phyloP scores from a whole-genome alignment of 2,888 invertebrate species.

The Apotomis turbidana region DNA sequence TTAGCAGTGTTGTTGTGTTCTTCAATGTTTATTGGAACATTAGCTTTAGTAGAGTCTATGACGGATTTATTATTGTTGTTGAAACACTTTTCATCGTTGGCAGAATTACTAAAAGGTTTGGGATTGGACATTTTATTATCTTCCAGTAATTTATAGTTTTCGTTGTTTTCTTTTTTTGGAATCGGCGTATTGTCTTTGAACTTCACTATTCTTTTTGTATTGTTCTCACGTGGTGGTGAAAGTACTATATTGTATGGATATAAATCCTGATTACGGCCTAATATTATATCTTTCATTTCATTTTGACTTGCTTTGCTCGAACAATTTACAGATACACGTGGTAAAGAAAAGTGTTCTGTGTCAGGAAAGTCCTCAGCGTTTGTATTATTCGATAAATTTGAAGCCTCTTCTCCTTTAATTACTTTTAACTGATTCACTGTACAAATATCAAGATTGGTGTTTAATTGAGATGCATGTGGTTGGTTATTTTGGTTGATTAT shows the following conservation, averaged over 20 bases:
- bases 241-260: constrained; percentile 77
- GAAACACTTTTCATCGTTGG: not conserved
- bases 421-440: constrained; percentile 9
- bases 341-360: constrained; percentile 61
- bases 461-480: constrained; percentile 1
- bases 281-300: constrained; percentile 71
- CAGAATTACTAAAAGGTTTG: not conserved
- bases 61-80: not conserved
- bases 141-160: not conserved
- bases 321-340: constrained; percentile 60
- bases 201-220: constrained; percentile 63
- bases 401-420: constrained; percentile 44
- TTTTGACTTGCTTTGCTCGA: constrained; percentile 50
- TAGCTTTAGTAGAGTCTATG: not conserved
- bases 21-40: not conserved
- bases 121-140: not conserved
- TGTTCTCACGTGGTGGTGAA: constrained; percentile 68
- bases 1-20: not conserved
- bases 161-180: not conserved
- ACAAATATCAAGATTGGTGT: constrained; percentile 1
- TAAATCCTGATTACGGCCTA: constrained; percentile 67
- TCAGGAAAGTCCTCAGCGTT: constrained; percentile 66
- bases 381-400: constrained; percentile 39
- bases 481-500: constrained; percentile 47
- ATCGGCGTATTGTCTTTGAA: constrained; percentile 55